These are phyloP conservation scores for Simalia tracyae DNA, from an alignment of 2,797 vertebrate species.

Conservation along the genomic window DNA sequence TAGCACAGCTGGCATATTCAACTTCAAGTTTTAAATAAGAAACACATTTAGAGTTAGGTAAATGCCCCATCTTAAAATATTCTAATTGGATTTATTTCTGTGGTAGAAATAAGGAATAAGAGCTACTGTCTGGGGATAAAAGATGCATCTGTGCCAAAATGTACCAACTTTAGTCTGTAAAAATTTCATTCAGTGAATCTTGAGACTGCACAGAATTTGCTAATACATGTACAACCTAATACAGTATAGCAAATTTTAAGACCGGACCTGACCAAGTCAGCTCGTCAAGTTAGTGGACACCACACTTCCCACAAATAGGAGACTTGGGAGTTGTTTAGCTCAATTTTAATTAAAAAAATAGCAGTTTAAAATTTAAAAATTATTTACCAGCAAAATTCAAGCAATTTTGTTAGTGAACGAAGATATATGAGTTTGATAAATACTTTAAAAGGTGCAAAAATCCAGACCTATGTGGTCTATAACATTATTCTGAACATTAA, in stretches of 20 bases:
- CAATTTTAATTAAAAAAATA: too few species aligned
- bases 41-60: background rate
- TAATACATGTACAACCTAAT: background rate
- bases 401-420: too few species aligned
- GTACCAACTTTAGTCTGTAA: background rate
- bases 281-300: too few species aligned
- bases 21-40: background rate
- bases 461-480: too few species aligned
- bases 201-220: background rate
- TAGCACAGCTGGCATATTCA: background rate
- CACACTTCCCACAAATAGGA: background rate
- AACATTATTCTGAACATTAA: too few species aligned
- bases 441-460: too few species aligned
- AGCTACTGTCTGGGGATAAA: background rate
- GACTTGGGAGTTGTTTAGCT: too few species aligned
- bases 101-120: background rate
- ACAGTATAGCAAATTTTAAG: background rate
- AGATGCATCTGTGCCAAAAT: background rate
- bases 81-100: background rate
- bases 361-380: too few species aligned
- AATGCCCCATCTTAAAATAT: slow-evolving; percentile 2
- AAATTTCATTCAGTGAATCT: background rate
- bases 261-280: background rate
- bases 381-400: too few species aligned
- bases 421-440: too few species aligned